Percentiles rank a stretch among this genome's conserved stretches.
Evolutionary conservation across 2,113 vertebrate species (phyloP).

Genomic region (Sminthopsis crassicaudata): DNA sequence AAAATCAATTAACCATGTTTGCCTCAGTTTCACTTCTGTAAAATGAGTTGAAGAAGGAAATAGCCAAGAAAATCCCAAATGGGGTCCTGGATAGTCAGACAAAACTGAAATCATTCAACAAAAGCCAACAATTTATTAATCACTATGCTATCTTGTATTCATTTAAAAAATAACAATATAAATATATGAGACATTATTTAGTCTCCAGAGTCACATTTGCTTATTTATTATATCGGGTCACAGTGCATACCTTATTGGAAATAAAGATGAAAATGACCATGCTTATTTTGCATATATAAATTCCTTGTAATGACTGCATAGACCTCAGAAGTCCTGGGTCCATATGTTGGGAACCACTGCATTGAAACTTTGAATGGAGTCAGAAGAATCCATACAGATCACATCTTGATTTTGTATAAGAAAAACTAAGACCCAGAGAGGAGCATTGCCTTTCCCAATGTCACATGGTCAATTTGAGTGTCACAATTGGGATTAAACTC

Average conservation of each 20-base stretch:
- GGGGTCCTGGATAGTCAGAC: not conserved
- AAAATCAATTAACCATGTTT: not conserved
- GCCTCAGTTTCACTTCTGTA: not conserved
- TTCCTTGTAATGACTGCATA: not conserved
- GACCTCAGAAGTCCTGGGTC: not conserved
- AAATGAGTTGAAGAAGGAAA: not conserved
- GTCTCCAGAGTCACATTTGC: not conserved
- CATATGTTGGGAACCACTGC: not conserved
- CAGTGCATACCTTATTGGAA: not conserved
- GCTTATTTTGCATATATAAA: not conserved
- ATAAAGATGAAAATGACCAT: not conserved
- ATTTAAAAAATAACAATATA: not conserved
- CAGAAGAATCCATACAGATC: not conserved
- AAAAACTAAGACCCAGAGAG: not conserved
- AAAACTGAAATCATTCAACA: not conserved
- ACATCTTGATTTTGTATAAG: not conserved
- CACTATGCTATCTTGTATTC: not conserved
- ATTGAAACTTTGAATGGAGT: not conserved
- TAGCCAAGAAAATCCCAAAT: not conserved
- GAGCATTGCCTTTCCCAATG: not conserved
- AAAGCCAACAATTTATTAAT: not conserved
- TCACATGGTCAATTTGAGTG: not conserved
- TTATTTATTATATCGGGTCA: not conserved
- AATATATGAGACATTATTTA: not conserved
- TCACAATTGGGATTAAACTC: not conserved